Evolutionary conservation across 2,797 vertebrate species (phyloP), one percentile per base, ranked within the genome.

Genomic region (Australoheros facetus): DNA sequence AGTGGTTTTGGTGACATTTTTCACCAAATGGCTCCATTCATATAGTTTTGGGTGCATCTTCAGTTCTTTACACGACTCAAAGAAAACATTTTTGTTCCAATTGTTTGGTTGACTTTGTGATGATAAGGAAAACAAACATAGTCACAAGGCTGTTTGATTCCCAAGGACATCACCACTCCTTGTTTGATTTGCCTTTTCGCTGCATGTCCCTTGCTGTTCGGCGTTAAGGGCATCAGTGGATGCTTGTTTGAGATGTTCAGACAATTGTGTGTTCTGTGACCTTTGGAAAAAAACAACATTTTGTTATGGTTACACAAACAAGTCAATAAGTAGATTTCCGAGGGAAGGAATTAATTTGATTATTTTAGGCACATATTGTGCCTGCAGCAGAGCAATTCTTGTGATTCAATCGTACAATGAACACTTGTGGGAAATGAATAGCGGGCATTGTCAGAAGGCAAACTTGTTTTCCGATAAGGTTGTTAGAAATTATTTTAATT

Each of bases 401-500:
- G 95, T 96, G 95, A 96, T 96, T 94, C 90, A 89, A 88, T 95
- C 87, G 69, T 62, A 96, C 95, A 96, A 95, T 94, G 88, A 89
- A 32, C 88, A 94, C 94, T 96, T 94, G 94, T 94, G 92, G 92
- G 88, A 90, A 91, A 90, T 95, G 93, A 95, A 95, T 95, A 90
- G 94, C 81, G 86, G 60, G 58, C 79, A 92, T 92, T 96, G 96
- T 97, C 90, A 87, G 88, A 60, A 94, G 89, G 94, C 89, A 7
- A 87, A 88, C 91, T 93, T 94, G 94, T 95, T 96, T 96, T 96
- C 93, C 88, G 95, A 97, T 97, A 95, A 96, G 96, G 95, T 95
- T 96, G 96, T 95, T 94, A 91, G 81, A 95, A 95, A 97, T 98
- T 96, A 97, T 97, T 97, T 97, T 96, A 96, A 99, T 98, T 98